These are phyloP conservation scores for Zygogramma bicolorata DNA, from an alignment of 2,888 invertebrate species.

Conservation along the genomic window DNA sequence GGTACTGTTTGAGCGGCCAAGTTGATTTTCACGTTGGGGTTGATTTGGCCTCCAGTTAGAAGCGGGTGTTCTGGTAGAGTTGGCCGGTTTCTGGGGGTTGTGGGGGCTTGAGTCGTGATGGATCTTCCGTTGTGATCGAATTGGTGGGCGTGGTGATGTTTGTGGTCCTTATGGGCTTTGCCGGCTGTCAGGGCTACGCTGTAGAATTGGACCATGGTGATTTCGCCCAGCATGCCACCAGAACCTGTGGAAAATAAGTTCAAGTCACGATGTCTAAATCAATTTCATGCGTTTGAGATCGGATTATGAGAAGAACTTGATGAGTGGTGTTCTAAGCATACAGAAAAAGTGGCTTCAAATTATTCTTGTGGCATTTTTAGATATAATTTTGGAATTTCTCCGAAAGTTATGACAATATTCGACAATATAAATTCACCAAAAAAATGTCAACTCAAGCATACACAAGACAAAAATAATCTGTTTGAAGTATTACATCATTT, in stretches of 20 bases:
- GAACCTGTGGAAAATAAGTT: constrained; percentile 66
- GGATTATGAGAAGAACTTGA: too few relatives aligned
- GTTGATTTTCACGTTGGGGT: constrained; percentile 71
- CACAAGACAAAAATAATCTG: too few relatives aligned
- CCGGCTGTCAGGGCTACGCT: constrained; percentile 86
- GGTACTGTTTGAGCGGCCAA: constrained; percentile 60
- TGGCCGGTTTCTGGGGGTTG: constrained; percentile 70
- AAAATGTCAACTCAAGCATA: too few relatives aligned
- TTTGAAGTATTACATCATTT: too few relatives aligned
- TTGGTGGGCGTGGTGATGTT: constrained; percentile 87
- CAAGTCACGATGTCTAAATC: neutral
- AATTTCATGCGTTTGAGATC: too few relatives aligned
- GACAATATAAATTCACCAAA: too few relatives aligned
- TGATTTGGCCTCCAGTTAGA: constrained; percentile 75
- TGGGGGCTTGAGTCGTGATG: constrained; percentile 72
- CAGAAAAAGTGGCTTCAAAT: too few relatives aligned
- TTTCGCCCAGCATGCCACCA: constrained; percentile 78
- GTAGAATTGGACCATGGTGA: constrained; percentile 86
- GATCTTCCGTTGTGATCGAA: constrained; percentile 80
- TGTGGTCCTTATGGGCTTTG: constrained; percentile 88
- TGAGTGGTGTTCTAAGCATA: too few relatives aligned
- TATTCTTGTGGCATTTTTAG: too few relatives aligned
- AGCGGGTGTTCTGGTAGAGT: constrained; percentile 69
- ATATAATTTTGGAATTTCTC: too few relatives aligned
- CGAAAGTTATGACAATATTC: too few relatives aligned